A percentile compares a stretch with the other conserved stretches of the same genome.
phyloP scores from a whole-genome alignment of 1,140 invertebrate genomes.

The Diploscapter pachys region DNA sequence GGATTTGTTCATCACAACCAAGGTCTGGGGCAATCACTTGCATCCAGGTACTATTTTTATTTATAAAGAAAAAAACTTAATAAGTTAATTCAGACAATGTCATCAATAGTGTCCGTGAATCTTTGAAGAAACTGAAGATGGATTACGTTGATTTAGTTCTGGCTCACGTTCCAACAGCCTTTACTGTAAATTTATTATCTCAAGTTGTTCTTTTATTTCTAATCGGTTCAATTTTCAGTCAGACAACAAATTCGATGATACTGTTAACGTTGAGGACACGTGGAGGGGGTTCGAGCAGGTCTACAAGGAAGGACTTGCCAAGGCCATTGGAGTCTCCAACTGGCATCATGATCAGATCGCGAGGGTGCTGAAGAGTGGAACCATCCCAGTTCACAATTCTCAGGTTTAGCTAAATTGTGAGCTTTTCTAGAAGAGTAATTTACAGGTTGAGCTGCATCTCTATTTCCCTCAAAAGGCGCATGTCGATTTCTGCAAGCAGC shows the following conservation, averaged over 20 bases:
- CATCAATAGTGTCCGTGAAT: conserved; percentile 33
- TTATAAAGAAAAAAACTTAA: too few relatives aligned
- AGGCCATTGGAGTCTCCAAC: conserved; percentile 43
- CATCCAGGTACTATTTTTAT: conserved; percentile 66
- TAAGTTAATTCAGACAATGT: too few relatives aligned
- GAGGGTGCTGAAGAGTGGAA: conserved; percentile 29
- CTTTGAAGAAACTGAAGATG: conserved; percentile 35
- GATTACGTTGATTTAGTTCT: conserved; percentile 45
- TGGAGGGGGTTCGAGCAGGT: conserved; percentile 23
- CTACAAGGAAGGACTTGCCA: conserved; percentile 26
- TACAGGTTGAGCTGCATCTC: conserved; percentile 42
- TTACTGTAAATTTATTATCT: too few relatives aligned
- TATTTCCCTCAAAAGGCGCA: conserved; percentile 44
- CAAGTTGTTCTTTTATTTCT: too few relatives aligned
- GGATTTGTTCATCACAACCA: conserved; percentile 77
- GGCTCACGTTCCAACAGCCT: conserved; percentile 30
- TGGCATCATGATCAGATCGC: conserved; percentile 36
- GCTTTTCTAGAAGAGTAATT: not conserved
- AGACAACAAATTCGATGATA: conserved; percentile 10
- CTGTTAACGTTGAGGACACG: conserved; percentile 8
- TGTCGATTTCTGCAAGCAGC: conserved; percentile 47
- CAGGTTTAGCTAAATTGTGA: too few relatives aligned
- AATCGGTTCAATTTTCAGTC: not conserved
- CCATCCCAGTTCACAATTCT: conserved; percentile 46
- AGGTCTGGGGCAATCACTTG: conserved; percentile 63